Conservation (phyloP, 2,797 vertebrate species). For the Anguilla megastoma region DNA sequence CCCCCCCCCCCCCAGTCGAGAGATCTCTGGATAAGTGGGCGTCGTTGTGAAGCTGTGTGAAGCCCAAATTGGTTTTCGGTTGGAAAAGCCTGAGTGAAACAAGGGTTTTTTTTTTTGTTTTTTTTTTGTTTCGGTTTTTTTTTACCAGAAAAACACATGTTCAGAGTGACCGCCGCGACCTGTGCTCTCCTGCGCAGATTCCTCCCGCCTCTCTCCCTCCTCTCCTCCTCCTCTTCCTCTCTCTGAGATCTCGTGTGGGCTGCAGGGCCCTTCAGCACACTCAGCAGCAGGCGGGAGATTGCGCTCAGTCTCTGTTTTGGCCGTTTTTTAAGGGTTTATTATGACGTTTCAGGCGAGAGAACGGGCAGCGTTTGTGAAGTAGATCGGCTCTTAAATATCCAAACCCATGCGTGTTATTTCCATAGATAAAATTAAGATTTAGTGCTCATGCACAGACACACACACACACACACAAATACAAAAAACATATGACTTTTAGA, state of each 20-base stretch:
- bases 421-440: not conserved
- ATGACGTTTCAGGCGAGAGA: not conserved
- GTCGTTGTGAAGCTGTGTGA: conserved; percentile 1
- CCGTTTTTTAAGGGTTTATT: not conserved
- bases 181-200: not conserved
- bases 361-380: not conserved
- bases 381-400: not conserved
- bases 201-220: not conserved
- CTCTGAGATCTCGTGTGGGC: not conserved
- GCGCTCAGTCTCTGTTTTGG: not conserved
- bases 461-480: not conserved
- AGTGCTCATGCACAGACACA: not conserved
- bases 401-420: not conserved
- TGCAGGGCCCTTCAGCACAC: not conserved
- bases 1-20: not conserved
- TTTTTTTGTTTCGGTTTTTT: too few species aligned
- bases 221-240: not conserved
- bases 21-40: not conserved
- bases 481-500: not conserved
- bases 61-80: not conserved
- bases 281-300: not conserved
- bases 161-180: not conserved
- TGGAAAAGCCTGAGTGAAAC: not conserved
- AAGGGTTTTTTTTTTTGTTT: not conserved
- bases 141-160: not conserved